Percentiles rank a stretch among this genome's conserved stretches.
Evolutionary conservation across 2,113 vertebrate species (phyloP).

Genomic region (Dolichallabes microphthalmus): DNA sequence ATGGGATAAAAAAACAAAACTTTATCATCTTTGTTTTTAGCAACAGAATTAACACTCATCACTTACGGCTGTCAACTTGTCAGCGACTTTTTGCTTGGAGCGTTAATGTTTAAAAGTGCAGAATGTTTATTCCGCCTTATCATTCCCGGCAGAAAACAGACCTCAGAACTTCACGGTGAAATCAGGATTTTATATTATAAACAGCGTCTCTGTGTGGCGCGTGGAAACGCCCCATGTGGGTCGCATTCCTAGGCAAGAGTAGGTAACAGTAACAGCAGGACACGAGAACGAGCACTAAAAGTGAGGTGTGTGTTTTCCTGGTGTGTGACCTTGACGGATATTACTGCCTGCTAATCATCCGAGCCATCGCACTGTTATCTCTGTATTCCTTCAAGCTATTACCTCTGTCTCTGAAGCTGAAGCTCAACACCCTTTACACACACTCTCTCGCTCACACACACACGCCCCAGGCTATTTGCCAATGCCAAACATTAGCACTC

Average conservation of each 20-base stretch:
- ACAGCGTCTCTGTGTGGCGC: neutral
- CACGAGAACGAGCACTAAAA: neutral
- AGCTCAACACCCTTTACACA: neutral
- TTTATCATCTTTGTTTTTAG: neutral
- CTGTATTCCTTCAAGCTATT: constrained; percentile 34
- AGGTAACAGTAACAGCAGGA: neutral
- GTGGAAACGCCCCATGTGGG: neutral
- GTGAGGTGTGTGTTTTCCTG: constrained; percentile 1
- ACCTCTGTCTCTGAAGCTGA: constrained; percentile 8
- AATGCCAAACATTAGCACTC: constrained; percentile 48
- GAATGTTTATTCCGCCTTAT: constrained; percentile 7
- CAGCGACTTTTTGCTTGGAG: neutral
- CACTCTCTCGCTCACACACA: neutral
- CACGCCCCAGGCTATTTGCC: constrained; percentile 29
- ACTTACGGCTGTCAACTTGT: neutral
- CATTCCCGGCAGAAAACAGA: neutral
- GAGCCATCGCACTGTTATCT: constrained; percentile 33
- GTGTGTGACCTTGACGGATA: constrained; percentile 32
- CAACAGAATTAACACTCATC: neutral
- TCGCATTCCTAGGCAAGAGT: neutral
- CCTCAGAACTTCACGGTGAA: neutral
- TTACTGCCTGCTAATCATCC: constrained; percentile 39
- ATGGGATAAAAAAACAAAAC: too few relatives aligned
- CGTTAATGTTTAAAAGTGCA: neutral
- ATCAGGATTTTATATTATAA: neutral